Evolutionary conservation across 1,140 invertebrate species (phyloP).

Genomic region (Drosophila virilis): DNA sequence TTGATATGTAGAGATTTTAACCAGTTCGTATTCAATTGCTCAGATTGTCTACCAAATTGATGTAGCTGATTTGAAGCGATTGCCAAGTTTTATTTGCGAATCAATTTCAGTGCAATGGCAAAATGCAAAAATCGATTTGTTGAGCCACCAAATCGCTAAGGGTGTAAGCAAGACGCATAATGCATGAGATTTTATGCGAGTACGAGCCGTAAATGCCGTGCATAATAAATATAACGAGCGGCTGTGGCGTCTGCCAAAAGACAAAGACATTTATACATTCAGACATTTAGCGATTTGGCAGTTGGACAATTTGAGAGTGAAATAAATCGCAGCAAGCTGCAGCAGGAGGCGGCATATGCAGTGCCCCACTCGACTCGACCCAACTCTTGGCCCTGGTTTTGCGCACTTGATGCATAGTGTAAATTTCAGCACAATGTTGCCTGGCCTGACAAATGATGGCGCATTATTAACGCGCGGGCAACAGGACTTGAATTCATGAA

Average conservation of each 20-base stretch:
- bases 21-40: conserved; percentile 37
- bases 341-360: conserved; percentile 35
- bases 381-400: conserved; percentile 33
- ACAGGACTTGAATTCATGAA: conserved; percentile 10
- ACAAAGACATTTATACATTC: conserved; percentile 20
- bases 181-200: conserved; percentile 32
- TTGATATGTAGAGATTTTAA: too few species aligned
- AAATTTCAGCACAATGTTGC: conserved; percentile 58
- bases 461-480: conserved; percentile 60
- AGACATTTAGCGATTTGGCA: conserved; percentile 23
- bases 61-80: conserved; percentile 16
- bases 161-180: conserved; percentile 29
- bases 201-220: conserved; percentile 50
- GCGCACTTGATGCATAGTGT: conserved; percentile 59
- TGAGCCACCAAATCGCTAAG: conserved; percentile 29
- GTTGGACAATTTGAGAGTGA: conserved; percentile 73
- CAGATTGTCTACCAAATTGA: conserved; percentile 44
- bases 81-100: conserved; percentile 68
- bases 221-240: background rate
- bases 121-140: conserved; percentile 58
- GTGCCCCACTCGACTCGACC: conserved; percentile 24
- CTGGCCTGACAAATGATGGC: conserved; percentile 59
- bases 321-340: conserved; percentile 61
- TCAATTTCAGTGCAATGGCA: conserved; percentile 62
- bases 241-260: conserved; percentile 1